These are phyloP conservation scores for Verasper variegatus DNA, from an alignment of 2,113 vertebrate species.

Conservation along the genomic window DNA sequence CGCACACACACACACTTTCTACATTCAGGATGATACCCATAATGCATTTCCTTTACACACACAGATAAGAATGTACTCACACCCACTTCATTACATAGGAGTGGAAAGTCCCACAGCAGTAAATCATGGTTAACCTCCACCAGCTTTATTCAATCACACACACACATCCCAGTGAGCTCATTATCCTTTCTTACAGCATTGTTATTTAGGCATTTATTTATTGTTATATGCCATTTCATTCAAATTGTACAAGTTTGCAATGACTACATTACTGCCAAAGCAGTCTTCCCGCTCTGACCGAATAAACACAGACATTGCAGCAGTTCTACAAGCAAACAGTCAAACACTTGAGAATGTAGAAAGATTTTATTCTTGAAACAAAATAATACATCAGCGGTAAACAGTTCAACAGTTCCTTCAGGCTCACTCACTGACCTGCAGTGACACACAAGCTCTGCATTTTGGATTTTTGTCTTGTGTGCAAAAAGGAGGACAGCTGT, in stretches of 20 bases:
- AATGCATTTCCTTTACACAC: too few species aligned
- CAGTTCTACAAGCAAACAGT: neutral
- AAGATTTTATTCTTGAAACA: constrained; percentile 55
- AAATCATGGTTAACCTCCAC: too few species aligned
- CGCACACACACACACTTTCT: too few species aligned
- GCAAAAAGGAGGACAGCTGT: constrained; percentile 26
- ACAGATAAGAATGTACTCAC: neutral
- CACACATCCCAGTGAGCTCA: neutral
- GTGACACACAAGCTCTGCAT: constrained; percentile 36
- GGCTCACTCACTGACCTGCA: constrained; percentile 72
- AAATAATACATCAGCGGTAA: constrained; percentile 15
- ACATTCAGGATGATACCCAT: too few species aligned
- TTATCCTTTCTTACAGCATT: neutral
- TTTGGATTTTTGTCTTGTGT: constrained; percentile 47
- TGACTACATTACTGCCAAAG: neutral
- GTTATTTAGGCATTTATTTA: too few species aligned
- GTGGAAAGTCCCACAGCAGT: too few species aligned
- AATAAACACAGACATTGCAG: neutral
- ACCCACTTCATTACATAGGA: neutral
- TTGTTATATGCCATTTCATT: neutral
- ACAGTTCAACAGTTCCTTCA: constrained; percentile 16
- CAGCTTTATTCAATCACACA: too few species aligned
- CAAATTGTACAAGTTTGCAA: neutral
- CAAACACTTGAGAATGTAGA: constrained; percentile 14
- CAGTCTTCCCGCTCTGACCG: neutral